These are phyloP conservation scores for Cataglyphis livida DNA, from an alignment of 2,888 invertebrate genomes.

Conservation along the genomic window DNA sequence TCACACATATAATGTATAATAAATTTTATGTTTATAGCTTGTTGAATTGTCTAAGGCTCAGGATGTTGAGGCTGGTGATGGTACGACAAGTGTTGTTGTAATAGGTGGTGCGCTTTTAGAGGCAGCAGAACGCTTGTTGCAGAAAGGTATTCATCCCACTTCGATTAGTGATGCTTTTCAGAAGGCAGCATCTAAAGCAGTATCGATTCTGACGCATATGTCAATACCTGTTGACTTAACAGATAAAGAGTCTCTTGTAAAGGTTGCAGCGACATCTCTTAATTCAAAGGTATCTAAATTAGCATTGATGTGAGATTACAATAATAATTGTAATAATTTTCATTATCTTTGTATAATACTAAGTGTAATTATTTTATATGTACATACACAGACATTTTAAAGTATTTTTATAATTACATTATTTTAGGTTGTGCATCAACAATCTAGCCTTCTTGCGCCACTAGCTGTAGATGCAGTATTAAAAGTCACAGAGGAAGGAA, in stretches of 20 bases:
- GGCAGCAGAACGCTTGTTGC: constrained; percentile 96
- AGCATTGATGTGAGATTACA: not conserved
- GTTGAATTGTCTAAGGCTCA: constrained; percentile 99
- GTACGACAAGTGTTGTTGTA: constrained; percentile 99
- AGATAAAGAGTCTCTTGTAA: constrained; percentile 95
- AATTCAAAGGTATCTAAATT: constrained; percentile 93
- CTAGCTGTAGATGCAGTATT: constrained; percentile 99
- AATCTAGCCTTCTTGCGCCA: constrained; percentile 97
- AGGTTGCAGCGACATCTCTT: constrained; percentile 98
- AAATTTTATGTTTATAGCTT: constrained; percentile 88
- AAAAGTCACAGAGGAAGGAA: constrained; percentile 91
- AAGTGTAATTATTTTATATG: not conserved
- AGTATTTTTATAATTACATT: constrained; percentile 37
- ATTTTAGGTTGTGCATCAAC: constrained; percentile 96
- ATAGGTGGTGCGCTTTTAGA: constrained; percentile 98
- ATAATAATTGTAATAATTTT: not conserved
- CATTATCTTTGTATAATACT: not conserved
- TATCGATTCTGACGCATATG: constrained; percentile 93
- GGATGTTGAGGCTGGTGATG: constrained; percentile 99
- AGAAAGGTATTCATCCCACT: constrained; percentile 98
- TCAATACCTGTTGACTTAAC: constrained; percentile 93
- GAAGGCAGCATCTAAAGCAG: constrained; percentile 91
- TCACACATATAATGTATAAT: not conserved
- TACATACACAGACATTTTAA: not conserved
- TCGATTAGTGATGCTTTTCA: constrained; percentile 99